A percentile compares a stretch with the other conserved stretches of the same genome.
Conservation (phyloP, 2,113 vertebrate species). For the Galeopterus variegatus region DNA sequence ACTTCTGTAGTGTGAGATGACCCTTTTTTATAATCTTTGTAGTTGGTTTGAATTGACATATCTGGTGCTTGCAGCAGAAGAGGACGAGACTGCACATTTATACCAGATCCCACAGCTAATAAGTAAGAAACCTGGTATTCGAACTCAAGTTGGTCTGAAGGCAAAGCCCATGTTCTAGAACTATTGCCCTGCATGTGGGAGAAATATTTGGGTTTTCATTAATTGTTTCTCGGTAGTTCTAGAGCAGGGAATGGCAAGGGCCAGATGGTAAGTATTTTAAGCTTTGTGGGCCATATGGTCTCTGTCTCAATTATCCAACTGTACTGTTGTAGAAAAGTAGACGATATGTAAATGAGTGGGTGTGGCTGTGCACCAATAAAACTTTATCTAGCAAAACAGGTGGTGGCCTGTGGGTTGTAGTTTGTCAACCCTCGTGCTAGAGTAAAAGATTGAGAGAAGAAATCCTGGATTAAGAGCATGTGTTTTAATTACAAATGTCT, state of each 20-base stretch:
- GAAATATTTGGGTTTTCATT: background rate
- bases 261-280: background rate
- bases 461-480: background rate
- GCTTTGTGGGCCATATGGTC: background rate
- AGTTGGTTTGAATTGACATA: background rate
- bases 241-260: background rate
- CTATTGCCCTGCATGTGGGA: background rate
- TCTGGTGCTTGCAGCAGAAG: background rate
- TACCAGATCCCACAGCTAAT: background rate
- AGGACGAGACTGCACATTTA: background rate
- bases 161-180: background rate
- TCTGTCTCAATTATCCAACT: background rate
- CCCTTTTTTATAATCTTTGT: background rate
- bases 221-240: background rate
- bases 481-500: background rate
- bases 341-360: background rate
- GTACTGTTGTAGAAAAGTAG: background rate
- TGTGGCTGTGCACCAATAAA: background rate
- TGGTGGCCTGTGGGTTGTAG: background rate
- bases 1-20: background rate
- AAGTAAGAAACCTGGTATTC: background rate
- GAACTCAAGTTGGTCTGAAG: background rate
- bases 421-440: background rate
- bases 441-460: background rate
- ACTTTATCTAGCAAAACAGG: background rate